Base-by-base conservation (phyloP, 2,888 invertebrate genomes). In the Tiliacea aurago region DNA sequence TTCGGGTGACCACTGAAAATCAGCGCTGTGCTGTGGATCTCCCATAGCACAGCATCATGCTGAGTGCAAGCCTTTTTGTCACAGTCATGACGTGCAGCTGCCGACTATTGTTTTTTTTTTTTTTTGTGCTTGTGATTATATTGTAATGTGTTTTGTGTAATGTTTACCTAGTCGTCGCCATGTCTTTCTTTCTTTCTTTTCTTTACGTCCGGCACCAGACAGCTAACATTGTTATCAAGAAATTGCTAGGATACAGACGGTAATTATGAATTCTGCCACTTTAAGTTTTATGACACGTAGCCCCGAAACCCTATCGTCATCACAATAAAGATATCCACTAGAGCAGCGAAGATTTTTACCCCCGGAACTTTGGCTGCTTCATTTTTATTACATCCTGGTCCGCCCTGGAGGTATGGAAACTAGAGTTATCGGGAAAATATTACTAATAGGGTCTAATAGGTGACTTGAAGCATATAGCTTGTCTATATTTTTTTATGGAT, bases 301-400 rank as follows among this genome's bases (percentile, higher is more conserved):
- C 13, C 23, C 20, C 73, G 9, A 61, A 66, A 43, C 64, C n/a
- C 41, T 62, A 5, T 37, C n/a, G 37, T 59, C 62, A 70, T 66
- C 41, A 41, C 51, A 41, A 59, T 53, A 66, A 47, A 61, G 18
- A 10, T 28, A 53, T 45, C 20, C 20, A 53, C 41, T 33, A 41
- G 53, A 63, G 2, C 51, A 64, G 6, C 51, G 23, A 59, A 63
- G 23, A 51, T 41, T 58, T 64, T 33, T 53, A n/a, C n/a, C 41
- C n/a, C 28, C 59, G 47, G 28, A 65, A 69, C 23, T 45, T 59
- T 10, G 20, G 28, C 15, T 61, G 47, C 71, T 83, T 78, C 59
- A 65, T 61, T 78, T 80, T 80, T 71, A 83, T 71, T 67, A 72
- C 67, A 33, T 64, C 20, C 70, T n/a, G 18, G n/a, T 28, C 28